A percentile compares a stretch with the other conserved stretches of the same genome.
phyloP scores from a whole-genome alignment of 2,888 invertebrate species.

The Drosophila nr. fundita region DNA sequence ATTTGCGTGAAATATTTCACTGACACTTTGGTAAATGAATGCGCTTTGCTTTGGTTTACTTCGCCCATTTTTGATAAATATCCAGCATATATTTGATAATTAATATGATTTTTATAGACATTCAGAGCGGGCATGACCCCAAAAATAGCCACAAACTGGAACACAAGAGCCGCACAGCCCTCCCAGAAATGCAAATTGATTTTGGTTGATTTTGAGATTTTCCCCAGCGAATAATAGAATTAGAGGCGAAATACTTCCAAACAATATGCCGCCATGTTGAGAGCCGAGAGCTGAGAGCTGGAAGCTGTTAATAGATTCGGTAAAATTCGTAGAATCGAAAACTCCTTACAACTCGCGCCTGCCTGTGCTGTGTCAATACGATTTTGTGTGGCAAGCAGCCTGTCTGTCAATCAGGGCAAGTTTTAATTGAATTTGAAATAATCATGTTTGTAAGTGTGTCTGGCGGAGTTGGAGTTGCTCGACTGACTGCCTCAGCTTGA shows the following conservation, averaged over 20 bases:
- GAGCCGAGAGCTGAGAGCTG: conserved; percentile 18
- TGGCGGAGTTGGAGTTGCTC: conserved; percentile 7
- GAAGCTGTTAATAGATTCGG: conserved; percentile 31
- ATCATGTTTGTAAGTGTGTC: conserved; percentile 18
- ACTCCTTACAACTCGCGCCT: conserved; percentile 34
- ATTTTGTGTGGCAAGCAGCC: conserved; percentile 20
- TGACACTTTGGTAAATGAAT: conserved; percentile 54
- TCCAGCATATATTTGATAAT: conserved; percentile 50
- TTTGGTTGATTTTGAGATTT: neutral
- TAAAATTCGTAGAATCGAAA: conserved; percentile 40
- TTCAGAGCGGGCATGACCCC: conserved; percentile 34
- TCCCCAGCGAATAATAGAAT: neutral
- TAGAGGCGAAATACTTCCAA: neutral
- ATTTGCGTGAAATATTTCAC: conserved; percentile 57
- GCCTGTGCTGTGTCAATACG: conserved; percentile 31
- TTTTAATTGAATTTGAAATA: conserved; percentile 73
- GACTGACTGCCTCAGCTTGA: conserved; percentile 41
- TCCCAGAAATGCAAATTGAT: neutral
- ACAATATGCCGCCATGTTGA: conserved; percentile 52
- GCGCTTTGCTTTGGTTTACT: conserved; percentile 31
- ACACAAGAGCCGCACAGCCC: conserved; percentile 2
- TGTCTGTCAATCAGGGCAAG: conserved; percentile 73
- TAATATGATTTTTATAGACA: conserved; percentile 57
- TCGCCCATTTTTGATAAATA: conserved; percentile 47
- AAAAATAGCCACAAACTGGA: conserved; percentile 37